Evolutionary conservation across 2,113 vertebrate genomes (phyloP).

Genomic region (Isurus oxyrinchus): DNA sequence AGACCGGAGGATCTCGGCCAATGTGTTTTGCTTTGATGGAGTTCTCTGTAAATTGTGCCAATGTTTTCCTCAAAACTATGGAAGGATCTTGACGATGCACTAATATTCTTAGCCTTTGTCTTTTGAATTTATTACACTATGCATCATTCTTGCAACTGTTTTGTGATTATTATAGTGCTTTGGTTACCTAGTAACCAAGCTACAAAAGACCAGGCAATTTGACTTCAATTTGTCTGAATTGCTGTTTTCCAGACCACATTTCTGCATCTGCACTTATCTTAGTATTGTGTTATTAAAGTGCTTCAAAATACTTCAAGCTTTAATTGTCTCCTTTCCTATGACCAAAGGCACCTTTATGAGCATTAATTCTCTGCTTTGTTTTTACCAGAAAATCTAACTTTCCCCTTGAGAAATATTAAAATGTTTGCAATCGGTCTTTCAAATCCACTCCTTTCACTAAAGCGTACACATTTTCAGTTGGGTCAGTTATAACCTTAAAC

Average conservation of each 20-base stretch:
- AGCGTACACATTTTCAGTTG: background rate
- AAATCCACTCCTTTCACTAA: background rate
- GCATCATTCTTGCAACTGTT: constrained; percentile 45
- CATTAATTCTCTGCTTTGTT: background rate
- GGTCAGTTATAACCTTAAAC: background rate
- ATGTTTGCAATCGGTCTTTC: background rate
- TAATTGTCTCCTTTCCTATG: background rate
- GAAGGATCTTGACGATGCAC: constrained; percentile 47
- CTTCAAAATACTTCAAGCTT: background rate
- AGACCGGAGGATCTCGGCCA: no score
- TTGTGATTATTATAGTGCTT: constrained; percentile 35
- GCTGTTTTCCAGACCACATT: background rate
- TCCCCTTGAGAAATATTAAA: background rate
- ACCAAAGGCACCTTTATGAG: background rate
- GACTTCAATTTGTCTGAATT: constrained; percentile 8
- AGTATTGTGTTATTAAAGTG: background rate
- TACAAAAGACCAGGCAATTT: background rate
- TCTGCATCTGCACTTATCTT: background rate
- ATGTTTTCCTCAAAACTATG: constrained; percentile 39
- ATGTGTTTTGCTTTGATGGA: constrained; percentile 43
- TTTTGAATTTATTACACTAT: constrained; percentile 45
- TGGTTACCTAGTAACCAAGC: background rate
- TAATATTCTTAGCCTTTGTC: constrained; percentile 41
- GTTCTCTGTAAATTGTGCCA: constrained; percentile 29
- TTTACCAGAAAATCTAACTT: background rate